Evolutionary conservation across 1,140 invertebrate genomes (phyloP), one percentile per base, ranked within the genome.

Genomic region (Drosophila virilis): DNA sequence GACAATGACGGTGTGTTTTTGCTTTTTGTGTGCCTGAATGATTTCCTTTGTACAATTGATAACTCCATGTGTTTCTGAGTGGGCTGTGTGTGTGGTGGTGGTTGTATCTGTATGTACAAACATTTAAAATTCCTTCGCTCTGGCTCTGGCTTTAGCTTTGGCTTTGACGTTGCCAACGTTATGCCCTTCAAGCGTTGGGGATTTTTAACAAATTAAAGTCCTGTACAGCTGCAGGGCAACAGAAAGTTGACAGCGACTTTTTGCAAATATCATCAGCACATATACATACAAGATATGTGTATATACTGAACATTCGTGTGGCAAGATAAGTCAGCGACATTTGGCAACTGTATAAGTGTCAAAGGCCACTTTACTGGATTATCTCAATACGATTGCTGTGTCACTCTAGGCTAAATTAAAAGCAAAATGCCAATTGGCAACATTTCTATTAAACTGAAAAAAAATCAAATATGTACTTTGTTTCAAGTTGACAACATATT

Each of bases 161-260:
- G 58, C 50, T 80, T 72, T 35, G 57, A 46, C 38, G 40, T 32
- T 54, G 37, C 7, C 45, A 33, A 10, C 28, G 8, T n/a, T 2
- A 5, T 8, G 28, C 38, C 13, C 64, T 35, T 37, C 33, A 10
- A 77, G 67, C 50, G 40, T 38, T 52, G 46, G 32, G 54, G 72
- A 76, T 83, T 88, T 45, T 82, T 77, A 67, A 79, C 79, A 88
- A 86, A 86, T 86, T 88, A 86, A 83, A 86, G 76, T 79, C 86
- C 52, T 77, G 68, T 70, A 59, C 43, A 67, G 51, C 78, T 65
- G 65, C 60, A 40, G 66, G 57, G 51, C 57, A 61, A 65, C 58
- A 67, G 46, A 72, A 78, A 62, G 76, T 48, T 86, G 70, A 64
- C 71, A 75, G 51, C 59, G 51, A 32, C 58, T 52, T 52, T 52